These are phyloP conservation scores for Micrastur ruficollis DNA, from an alignment of 2,797 vertebrate genomes.

Conservation along the genomic window DNA sequence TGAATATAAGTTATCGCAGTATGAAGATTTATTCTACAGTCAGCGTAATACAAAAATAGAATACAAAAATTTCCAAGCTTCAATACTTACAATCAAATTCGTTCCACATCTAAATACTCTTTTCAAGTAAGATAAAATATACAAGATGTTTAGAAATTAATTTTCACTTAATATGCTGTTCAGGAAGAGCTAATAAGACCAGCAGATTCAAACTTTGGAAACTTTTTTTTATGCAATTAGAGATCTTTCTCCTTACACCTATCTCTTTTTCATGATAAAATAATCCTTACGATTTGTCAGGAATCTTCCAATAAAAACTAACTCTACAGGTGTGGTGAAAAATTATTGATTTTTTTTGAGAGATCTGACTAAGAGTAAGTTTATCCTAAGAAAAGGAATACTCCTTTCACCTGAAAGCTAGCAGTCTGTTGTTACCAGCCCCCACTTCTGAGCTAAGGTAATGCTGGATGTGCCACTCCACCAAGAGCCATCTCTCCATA, in stretches of 20 bases:
- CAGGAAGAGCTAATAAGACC: not conserved
- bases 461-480: not conserved
- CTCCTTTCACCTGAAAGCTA: not conserved
- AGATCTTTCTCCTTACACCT: not conserved
- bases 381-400: not conserved
- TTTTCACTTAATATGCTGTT: not conserved
- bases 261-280: not conserved
- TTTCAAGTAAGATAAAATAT: not conserved
- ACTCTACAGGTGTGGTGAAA: not conserved
- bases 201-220: not conserved
- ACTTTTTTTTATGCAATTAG: not conserved
- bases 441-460: not conserved
- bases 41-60: not conserved
- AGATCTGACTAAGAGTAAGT: not conserved
- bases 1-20: not conserved
- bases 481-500: not conserved
- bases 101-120: not conserved
- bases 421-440: not conserved
- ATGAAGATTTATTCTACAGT: not conserved
- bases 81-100: not conserved
- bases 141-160: not conserved
- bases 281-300: not conserved
- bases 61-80: not conserved
- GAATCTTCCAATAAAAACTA: not conserved
- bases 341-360: not conserved